Conservation (phyloP, 2,113 vertebrate genomes). For the Phainopepla nitens region DNA sequence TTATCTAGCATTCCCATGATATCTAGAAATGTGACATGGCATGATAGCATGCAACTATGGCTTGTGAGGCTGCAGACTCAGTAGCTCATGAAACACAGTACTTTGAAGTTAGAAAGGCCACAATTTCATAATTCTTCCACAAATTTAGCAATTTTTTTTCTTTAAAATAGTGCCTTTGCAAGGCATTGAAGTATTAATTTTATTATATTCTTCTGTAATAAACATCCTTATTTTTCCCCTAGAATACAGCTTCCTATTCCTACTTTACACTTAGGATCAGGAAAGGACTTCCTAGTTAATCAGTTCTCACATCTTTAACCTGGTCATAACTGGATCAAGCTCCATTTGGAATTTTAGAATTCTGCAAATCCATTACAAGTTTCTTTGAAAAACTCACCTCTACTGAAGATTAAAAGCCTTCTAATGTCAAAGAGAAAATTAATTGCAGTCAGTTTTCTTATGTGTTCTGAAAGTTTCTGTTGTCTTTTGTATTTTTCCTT, state of each 20-base stretch:
- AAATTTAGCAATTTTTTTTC: neutral
- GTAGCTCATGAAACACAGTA: neutral
- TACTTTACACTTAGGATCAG: neutral
- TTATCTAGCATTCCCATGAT: neutral
- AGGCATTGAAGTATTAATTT: neutral
- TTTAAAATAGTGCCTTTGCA: neutral
- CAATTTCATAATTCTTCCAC: neutral
- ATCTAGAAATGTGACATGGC: neutral
- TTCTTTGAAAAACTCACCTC: neutral
- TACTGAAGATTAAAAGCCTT: neutral
- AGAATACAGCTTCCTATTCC: neutral
- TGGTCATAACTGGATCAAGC: neutral
- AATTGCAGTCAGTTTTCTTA: neutral
- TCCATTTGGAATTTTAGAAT: neutral
- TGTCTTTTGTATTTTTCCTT: neutral
- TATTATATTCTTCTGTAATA: neutral
- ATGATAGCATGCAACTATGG: fast-evolving
- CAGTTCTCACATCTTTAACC: neutral
- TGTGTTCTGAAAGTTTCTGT: neutral
- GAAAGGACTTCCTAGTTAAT: neutral
- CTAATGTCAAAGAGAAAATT: neutral
- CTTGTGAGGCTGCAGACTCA: neutral
- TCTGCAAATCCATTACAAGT: neutral
- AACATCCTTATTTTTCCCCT: neutral
- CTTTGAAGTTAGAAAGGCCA: neutral